Evolutionary conservation across 2,888 invertebrate species (phyloP), one percentile per base, ranked within the genome.

Genomic region (Mesorhabditis belari): DNA sequence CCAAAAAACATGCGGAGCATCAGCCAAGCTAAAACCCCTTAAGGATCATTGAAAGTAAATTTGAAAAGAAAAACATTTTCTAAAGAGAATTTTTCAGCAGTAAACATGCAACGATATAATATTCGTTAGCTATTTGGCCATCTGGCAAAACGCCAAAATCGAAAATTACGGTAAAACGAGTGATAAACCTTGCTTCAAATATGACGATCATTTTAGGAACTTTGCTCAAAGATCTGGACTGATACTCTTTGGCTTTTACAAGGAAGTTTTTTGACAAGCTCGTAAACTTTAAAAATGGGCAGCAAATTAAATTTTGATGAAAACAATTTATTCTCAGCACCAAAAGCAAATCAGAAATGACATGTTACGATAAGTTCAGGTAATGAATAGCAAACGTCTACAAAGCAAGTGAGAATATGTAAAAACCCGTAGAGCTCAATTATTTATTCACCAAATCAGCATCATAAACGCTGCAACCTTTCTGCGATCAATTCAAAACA

Each of bases 1-100:
- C 76, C 74, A 61, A 79, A 79, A 57, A 78, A 73, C 57, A 61
- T 76, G 35, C 74, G 75, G 59, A 79, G 76, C 12, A 17, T 35
- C 1, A 35, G 44, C 12, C 12, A 35, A 1, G 44, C 1, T 35
- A 35, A 35, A 35, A 2, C 12, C 2, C n/a, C n/a, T 35, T 17
- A 2, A 35, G 12, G n/a, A 35, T 1, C 44, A 2, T n/a, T 35
- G 44, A 2, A 2, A 9, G 44, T 35, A 1, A 35, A n/a, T n/a
- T n/a, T n/a, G n/a, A n/a, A n/a, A n/a, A n/a, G n/a, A n/a, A n/a
- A n/a, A n/a, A n/a, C n/a, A n/a, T n/a, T n/a, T n/a, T n/a, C n/a
- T n/a, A n/a, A n/a, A n/a, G n/a, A n/a, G n/a, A n/a, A n/a, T n/a
- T n/a, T n/a, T n/a, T n/a, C n/a, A n/a, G n/a, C n/a, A n/a, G n/a